Conservation (phyloP, 2,113 vertebrate genomes). For the Corythaixoides concolor region DNA sequence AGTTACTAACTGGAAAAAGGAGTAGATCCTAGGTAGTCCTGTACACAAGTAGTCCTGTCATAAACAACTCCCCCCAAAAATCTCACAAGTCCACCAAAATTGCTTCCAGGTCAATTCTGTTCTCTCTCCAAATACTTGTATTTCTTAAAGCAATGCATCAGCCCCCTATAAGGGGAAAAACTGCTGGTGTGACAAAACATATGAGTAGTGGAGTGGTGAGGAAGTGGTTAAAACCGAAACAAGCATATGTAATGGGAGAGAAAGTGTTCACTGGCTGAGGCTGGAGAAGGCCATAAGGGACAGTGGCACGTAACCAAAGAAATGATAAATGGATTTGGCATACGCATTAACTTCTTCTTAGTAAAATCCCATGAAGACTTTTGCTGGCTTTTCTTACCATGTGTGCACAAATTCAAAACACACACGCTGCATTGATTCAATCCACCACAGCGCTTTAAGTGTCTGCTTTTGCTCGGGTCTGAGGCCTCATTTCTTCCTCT, state of each 20-base stretch:
- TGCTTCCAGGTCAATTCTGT: neutral
- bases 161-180: neutral
- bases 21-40: neutral
- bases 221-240: neutral
- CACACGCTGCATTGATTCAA: neutral
- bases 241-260: neutral
- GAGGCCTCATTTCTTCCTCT: neutral
- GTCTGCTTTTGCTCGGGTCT: neutral
- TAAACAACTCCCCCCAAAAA: neutral
- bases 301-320: constrained; percentile 19
- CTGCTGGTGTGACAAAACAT: neutral
- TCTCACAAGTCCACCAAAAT: neutral
- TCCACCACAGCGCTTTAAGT: neutral
- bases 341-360: neutral
- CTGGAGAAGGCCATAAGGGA: neutral
- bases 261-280: neutral
- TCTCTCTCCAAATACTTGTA: neutral
- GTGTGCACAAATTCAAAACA: constrained; percentile 28
- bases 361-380: constrained; percentile 36
- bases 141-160: neutral
- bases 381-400: constrained; percentile 21
- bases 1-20: neutral
- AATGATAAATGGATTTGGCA: constrained; percentile 51
- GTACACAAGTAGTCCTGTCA: neutral
- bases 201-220: neutral